Conservation (phyloP, 2,113 vertebrate genomes). For the Pipra filicauda region DNA sequence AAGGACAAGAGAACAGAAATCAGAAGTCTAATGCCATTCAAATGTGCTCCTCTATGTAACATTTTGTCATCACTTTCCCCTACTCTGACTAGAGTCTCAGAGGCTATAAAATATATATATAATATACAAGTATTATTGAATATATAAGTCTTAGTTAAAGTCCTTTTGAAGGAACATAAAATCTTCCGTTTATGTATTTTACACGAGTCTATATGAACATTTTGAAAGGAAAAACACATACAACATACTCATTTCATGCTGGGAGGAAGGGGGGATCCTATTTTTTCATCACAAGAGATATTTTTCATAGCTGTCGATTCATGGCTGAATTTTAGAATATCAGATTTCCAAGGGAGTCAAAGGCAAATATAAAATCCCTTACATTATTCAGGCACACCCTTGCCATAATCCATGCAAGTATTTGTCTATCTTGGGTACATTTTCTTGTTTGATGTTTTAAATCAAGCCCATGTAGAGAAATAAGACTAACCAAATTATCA, state of each 20-base stretch:
- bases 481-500: background rate
- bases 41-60: background rate
- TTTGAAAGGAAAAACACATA: slow-evolving; percentile 16
- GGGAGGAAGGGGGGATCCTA: background rate
- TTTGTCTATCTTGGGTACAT: background rate
- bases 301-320: slow-evolving; percentile 13
- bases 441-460: background rate
- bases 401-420: background rate
- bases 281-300: background rate
- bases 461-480: background rate
- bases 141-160: background rate
- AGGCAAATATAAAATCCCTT: background rate
- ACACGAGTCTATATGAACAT: background rate
- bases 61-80: background rate
- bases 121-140: background rate
- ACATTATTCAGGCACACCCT: background rate
- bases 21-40: background rate
- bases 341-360: background rate
- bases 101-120: background rate
- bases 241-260: background rate
- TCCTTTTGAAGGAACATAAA: background rate
- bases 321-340: slow-evolving; percentile 14
- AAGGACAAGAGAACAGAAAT: background rate
- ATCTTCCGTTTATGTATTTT: background rate
- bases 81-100: background rate